Percentiles rank a stretch among this genome's conserved stretches.
Conservation (phyloP, 2,113 vertebrate species). For the Morone chrysops region DNA sequence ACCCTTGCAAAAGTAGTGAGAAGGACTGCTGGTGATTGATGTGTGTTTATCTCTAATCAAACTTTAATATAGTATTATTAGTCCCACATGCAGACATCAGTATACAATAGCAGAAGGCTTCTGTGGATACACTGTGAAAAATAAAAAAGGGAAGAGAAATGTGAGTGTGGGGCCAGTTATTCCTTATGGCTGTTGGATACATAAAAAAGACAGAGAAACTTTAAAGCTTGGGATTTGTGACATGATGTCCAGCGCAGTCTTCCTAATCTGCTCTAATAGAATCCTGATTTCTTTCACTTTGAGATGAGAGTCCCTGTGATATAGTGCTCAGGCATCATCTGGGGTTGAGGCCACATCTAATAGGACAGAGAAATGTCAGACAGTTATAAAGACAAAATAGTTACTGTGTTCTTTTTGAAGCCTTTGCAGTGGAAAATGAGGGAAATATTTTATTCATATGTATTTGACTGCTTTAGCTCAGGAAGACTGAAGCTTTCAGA, state of each 20-base stretch:
- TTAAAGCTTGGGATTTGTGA: slow-evolving; percentile 77
- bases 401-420: neutral
- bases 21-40: slow-evolving; percentile 2
- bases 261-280: slow-evolving; percentile 80
- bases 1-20: neutral
- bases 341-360: slow-evolving; percentile 39
- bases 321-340: slow-evolving; percentile 54
- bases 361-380: slow-evolving; percentile 40
- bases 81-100: slow-evolving; percentile 18
- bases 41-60: slow-evolving; percentile 20
- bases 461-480: neutral
- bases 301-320: slow-evolving; percentile 67
- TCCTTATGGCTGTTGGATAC: slow-evolving; percentile 49
- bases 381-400: slow-evolving; percentile 37
- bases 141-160: slow-evolving; percentile 19
- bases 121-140: slow-evolving; percentile 14
- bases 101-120: slow-evolving; percentile 7
- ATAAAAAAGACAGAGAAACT: slow-evolving; percentile 58
- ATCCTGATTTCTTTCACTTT: slow-evolving; percentile 77
- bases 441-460: neutral
- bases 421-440: neutral
- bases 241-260: slow-evolving; percentile 70
- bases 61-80: neutral
- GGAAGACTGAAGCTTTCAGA: neutral
- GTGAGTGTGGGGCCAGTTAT: slow-evolving; percentile 34